A percentile compares a stretch with the other conserved stretches of the same genome.
These are phyloP conservation scores for Erinaceus europaeus DNA, from an alignment of 2,113 vertebrate species.

Conservation along the genomic window DNA sequence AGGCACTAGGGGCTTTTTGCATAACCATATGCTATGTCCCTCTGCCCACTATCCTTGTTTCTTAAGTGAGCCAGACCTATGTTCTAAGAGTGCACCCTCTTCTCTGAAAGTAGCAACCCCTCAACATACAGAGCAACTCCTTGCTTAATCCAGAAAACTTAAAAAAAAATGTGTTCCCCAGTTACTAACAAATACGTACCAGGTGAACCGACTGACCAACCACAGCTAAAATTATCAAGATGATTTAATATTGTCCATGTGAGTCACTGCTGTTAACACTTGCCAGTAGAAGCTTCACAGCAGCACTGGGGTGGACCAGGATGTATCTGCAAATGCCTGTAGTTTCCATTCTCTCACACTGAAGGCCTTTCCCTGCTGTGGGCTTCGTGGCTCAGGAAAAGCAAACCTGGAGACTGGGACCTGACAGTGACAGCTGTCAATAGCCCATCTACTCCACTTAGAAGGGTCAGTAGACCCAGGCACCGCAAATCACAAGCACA, in stretches of 20 bases:
- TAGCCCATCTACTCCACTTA: neutral
- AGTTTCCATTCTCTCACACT: slow-evolving; percentile 50
- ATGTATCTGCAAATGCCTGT: neutral
- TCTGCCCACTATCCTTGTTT: neutral
- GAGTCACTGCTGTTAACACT: slow-evolving; percentile 25
- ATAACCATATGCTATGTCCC: neutral
- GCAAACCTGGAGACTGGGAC: neutral
- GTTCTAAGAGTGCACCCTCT: neutral
- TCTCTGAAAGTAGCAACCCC: neutral
- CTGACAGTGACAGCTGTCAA: neutral
- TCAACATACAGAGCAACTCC: neutral
- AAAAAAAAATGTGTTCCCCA: neutral
- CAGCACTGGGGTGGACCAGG: neutral
- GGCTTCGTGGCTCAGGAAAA: slow-evolving; percentile 37
- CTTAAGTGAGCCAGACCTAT: neutral
- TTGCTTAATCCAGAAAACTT: neutral
- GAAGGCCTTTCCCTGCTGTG: neutral
- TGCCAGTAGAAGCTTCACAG: neutral
- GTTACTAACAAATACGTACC: neutral
- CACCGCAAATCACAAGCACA: neutral
- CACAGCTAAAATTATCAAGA: neutral
- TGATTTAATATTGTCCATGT: neutral
- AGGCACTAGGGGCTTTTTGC: no score
- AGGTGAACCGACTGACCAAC: neutral
- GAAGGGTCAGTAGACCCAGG: neutral